phyloP scores from a whole-genome alignment of 2,113 vertebrate species.

The Cyphomyrus discorhynchus region DNA sequence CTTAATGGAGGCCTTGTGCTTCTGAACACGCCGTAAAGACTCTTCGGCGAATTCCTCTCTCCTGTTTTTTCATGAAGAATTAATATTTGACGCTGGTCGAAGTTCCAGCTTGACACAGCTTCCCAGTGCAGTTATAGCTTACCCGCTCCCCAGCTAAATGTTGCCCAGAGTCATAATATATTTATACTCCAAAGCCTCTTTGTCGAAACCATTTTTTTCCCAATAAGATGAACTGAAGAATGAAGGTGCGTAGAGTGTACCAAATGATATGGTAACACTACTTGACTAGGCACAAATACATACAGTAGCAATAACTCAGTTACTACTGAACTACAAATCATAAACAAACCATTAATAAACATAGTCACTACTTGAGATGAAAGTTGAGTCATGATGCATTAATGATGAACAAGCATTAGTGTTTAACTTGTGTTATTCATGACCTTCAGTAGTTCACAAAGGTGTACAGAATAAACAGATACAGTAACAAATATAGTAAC shows the following conservation, averaged over 20 bases:
- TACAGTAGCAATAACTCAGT: background rate
- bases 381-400: background rate
- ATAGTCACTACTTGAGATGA: background rate
- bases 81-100: slow-evolving; percentile 1
- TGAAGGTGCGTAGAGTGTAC: background rate
- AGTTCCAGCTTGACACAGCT: background rate
- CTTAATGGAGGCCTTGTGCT: background rate
- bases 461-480: background rate
- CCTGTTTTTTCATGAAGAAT: background rate
- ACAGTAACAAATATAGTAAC: background rate
- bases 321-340: background rate
- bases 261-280: background rate
- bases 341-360: background rate
- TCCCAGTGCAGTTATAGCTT: background rate
- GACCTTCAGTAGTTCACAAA: background rate
- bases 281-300: background rate
- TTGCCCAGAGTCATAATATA: background rate
- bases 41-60: background rate
- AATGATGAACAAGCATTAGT: background rate
- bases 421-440: background rate
- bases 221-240: background rate
- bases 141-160: background rate
- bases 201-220: background rate
- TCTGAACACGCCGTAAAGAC: background rate
- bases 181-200: background rate